Percentiles rank a stretch among this genome's conserved stretches.
Conservation (phyloP, 1,140 invertebrate genomes). For the Heliconius melpomene region DNA sequence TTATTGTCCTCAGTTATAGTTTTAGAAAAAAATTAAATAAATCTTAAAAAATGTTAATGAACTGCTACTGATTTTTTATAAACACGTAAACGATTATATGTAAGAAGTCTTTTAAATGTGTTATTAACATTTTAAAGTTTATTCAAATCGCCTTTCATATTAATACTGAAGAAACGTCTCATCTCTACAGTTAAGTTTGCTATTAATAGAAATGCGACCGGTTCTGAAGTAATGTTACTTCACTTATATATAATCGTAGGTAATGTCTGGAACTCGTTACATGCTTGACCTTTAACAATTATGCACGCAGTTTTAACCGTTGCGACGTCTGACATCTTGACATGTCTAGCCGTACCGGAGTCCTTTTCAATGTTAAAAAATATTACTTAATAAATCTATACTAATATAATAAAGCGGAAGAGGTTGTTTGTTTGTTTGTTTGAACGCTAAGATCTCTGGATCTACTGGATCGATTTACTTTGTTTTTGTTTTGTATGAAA, state of each 20-base stretch:
- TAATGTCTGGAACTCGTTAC: slow-evolving; percentile 39
- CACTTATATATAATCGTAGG: slow-evolving; percentile 36
- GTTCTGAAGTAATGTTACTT: slow-evolving; percentile 38
- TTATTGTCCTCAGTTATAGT: no score
- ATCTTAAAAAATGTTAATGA: no score
- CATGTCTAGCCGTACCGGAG: not conserved
- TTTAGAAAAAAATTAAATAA: no score
- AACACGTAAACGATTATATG: no score
- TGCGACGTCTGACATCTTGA: slow-evolving; percentile 31
- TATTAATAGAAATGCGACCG: slow-evolving; percentile 38
- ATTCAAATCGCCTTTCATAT: not conserved
- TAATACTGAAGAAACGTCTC: not conserved
- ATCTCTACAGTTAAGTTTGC: slow-evolving; percentile 23
- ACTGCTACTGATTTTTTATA: no score
- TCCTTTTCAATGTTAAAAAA: not conserved
- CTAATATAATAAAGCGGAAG: no score
- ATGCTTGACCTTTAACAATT: slow-evolving; percentile 53
- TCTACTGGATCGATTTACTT: no score
- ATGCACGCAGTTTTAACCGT: slow-evolving; percentile 42
- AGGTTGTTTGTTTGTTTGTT: no score
- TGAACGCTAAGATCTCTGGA: no score
- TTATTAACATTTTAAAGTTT: not conserved
- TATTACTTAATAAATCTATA: no score
- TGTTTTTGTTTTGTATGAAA: no score
- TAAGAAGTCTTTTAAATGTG: no score